These are phyloP conservation scores for Cylloceria caligata DNA, from an alignment of 2,888 invertebrate species.

Conservation along the genomic window DNA sequence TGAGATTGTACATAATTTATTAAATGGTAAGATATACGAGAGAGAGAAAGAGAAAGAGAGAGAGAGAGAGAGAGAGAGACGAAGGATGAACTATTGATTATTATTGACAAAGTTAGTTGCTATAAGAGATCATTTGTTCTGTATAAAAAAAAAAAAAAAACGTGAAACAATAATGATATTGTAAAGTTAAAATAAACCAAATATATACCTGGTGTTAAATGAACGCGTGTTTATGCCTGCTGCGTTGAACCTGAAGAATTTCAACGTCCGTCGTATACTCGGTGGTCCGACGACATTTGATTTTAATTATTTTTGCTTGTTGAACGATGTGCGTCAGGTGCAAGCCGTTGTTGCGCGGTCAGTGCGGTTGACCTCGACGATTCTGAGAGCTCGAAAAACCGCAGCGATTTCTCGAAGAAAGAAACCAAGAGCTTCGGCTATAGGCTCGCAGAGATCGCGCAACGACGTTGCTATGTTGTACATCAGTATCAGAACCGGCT, in stretches of 20 bases:
- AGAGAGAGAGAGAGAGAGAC: no score
- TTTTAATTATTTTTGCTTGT: constrained; percentile 56
- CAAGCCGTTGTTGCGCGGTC: constrained; percentile 61
- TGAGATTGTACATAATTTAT: constrained; percentile 85
- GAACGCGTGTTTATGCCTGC: constrained; percentile 54
- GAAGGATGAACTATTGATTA: constrained; percentile 74
- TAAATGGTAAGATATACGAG: constrained; percentile 79
- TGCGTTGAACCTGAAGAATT: background rate
- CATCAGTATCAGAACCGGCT: constrained; percentile 88
- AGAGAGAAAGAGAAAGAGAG: no score
- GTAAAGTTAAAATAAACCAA: constrained; percentile 83
- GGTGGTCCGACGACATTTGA: constrained; percentile 53
- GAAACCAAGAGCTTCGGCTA: constrained; percentile 86
- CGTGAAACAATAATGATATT: constrained; percentile 81
- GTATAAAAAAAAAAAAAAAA: constrained; percentile 77
- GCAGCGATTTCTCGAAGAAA: constrained; percentile 85
- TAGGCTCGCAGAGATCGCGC: constrained; percentile 87
- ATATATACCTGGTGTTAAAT: constrained; percentile 84
- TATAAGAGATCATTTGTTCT: constrained; percentile 80
- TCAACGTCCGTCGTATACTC: constrained; percentile 26
- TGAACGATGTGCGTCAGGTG: constrained; percentile 65
- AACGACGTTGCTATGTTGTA: constrained; percentile 88
- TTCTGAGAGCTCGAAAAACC: constrained; percentile 84
- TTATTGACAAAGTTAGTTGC: constrained; percentile 82
- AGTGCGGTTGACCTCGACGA: constrained; percentile 84